Base-by-base conservation (phyloP, 2,113 vertebrate genomes). In the Grallaria varia region DNA sequence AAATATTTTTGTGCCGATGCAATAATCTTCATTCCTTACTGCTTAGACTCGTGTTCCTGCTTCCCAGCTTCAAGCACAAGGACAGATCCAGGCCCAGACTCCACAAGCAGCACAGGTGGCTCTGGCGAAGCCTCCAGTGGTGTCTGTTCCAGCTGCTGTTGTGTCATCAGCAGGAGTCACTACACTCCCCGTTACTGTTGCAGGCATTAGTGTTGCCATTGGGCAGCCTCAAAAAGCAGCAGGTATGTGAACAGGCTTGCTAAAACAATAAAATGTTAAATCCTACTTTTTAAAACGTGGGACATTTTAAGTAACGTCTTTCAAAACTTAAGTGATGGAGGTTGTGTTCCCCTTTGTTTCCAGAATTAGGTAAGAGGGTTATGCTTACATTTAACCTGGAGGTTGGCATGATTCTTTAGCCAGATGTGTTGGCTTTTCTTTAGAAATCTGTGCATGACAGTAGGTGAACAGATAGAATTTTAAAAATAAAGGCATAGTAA, bases 101-200 rank as follows among this genome's bases (percentile, higher is more conserved):
- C 98, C 98, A 2, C 98, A 98, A 87, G 98, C 98, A 8, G 98
- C 98, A 15, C 99, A 99, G 87, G 98, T 99, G 89, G 98, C 99
- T 76, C 96, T 99, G 94, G 98, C 99, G 44, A 99, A 99, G 89
- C 98, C 99, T 71, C 98, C 99, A 0, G 98, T 99, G 74, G 98
- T 99, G 67, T 99, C 99, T 14, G 98, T 99, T 60, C 98, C 98
- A 8, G 97, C 98, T 23, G 98, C 97, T 8, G 99, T 99, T 62
- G 99, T 99, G 16, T 99, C 99, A 4, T 98, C 99, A 21, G 97
- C 98, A 23, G 98, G 98, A 10, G 99, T 99, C 92, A 99, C 98
- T 14, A 98, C 99, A 0, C 98, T 99, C 35, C 98, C 99, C 0
- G 99, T 99, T 37, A 99, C 98, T 10, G 98, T 99, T 15, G 98